A percentile compares a stretch with the other conserved stretches of the same genome.
These are phyloP conservation scores for Epinephelus awoara DNA, from an alignment of 2,797 vertebrate genomes.

Conservation along the genomic window DNA sequence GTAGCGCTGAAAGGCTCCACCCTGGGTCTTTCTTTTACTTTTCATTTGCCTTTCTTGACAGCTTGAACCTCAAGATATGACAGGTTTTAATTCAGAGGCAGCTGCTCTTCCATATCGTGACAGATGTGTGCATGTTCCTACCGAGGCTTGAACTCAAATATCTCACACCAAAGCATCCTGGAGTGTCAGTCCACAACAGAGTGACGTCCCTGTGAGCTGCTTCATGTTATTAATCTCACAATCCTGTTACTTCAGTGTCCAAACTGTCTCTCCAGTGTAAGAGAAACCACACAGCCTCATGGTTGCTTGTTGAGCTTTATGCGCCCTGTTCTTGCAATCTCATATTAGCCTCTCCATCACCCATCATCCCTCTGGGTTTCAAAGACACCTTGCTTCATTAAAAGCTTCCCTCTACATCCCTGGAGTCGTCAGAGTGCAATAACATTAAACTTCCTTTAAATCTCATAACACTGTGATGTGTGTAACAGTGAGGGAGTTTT, in stretches of 20 bases:
- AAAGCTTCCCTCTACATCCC: constrained; percentile 40
- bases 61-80: constrained; percentile 46
- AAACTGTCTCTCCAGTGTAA: background rate
- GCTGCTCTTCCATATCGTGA: constrained; percentile 56
- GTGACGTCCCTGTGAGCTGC: constrained; percentile 28
- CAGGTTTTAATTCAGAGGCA: constrained; percentile 49
- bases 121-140: constrained; percentile 40
- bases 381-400: constrained; percentile 26
- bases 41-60: constrained; percentile 49
- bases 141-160: constrained; percentile 38
- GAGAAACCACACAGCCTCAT: constrained; percentile 10
- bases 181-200: constrained; percentile 16
- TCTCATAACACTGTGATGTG: constrained; percentile 81
- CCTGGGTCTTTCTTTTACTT: constrained; percentile 19
- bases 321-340: constrained; percentile 26
- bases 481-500: constrained; percentile 35
- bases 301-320: constrained; percentile 33
- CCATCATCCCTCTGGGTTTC: constrained; percentile 26
- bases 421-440: constrained; percentile 52
- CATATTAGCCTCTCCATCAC: constrained; percentile 26
- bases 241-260: constrained; percentile 5
- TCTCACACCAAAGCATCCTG: constrained; percentile 63
- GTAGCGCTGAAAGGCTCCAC: constrained; percentile 67
- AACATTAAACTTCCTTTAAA: constrained; percentile 57
- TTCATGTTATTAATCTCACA: constrained; percentile 30